Base-by-base conservation (phyloP, 2,113 vertebrate species). In the Desmodus rotundus region DNA sequence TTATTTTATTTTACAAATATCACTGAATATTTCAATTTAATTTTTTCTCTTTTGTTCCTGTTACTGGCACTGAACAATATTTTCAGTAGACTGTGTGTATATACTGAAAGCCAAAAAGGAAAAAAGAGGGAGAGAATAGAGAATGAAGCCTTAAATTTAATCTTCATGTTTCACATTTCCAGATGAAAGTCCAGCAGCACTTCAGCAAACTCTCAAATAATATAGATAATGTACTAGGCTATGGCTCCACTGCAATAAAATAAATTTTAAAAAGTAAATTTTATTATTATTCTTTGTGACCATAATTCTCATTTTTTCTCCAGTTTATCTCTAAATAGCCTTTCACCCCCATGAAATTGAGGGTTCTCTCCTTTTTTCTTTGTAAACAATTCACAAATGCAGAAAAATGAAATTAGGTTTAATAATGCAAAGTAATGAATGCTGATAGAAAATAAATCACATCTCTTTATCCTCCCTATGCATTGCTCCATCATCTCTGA, bases 1-100 rank as follows among this genome's bases (percentile, higher is more conserved):
- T 77, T 90, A 31, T 87, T 95, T 86, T 61, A 93, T 83, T 94
- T 83, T 96, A 7, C 3, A 94, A 94, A 81, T 73, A 72, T 87
- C 82, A 86, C 24, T 74, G 61, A 61, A 47, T 67, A 26, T 91
- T 47, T 65, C 74, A 70, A 74, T 14, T 14, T 65, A 38, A 16
- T 77, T 56, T 93, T 78, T 78, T 47, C 47, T 17, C 17, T 67
- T 95, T 65, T 82, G 61, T 76, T 81, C 10, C 41, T 83, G 9
- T 91, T 54, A 54, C 20, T 77, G 36, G 8, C 12, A 86, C 50
- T 84, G 61, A 89, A 81, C 1, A 93, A 72, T 72, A 52, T 54
- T 83, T 54, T 83, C 54, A 68, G 33, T n/a, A 50, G 47, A 50
- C 33, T 77, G 1, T 70, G 1, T 70, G 22, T 33, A 22, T 43